These are phyloP conservation scores for Sinocyclocheilus anshuiensis DNA, from an alignment of 2,113 vertebrate genomes.

Conservation along the genomic window DNA sequence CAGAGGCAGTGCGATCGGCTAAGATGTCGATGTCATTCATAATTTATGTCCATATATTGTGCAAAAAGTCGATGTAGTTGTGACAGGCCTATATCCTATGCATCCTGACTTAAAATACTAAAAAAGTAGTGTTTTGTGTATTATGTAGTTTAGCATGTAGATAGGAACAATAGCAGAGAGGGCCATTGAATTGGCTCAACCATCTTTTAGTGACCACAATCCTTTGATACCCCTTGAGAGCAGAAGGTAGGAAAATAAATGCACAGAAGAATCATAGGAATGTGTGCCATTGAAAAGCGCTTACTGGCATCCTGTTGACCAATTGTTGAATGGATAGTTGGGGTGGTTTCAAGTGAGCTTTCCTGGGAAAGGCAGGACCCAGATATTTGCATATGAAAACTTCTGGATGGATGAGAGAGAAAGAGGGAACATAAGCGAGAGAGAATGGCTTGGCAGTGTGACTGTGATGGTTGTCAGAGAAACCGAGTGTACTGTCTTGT, in stretches of 20 bases:
- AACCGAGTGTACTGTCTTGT: not conserved
- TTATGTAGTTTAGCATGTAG: not conserved
- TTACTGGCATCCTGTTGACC: not conserved
- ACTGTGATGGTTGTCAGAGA: conserved; percentile 5
- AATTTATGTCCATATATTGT: too few species aligned
- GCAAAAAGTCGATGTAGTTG: too few species aligned
- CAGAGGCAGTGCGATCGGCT: too few species aligned
- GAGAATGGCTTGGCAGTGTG: not conserved
- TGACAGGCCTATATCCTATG: too few species aligned
- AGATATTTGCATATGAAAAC: conserved; percentile 22
- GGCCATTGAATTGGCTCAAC: not conserved
- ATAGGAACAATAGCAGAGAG: not conserved
- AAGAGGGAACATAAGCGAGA: not conserved
- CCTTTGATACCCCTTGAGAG: not conserved
- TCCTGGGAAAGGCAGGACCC: not conserved
- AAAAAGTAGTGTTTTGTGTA: not conserved
- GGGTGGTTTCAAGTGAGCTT: conserved; percentile 6
- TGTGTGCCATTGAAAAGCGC: not conserved
- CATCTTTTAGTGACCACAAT: not conserved
- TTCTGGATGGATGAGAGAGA: not conserved
- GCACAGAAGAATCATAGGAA: not conserved
- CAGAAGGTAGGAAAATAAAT: not conserved
- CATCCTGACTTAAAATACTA: too few species aligned
- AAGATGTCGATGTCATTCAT: too few species aligned
- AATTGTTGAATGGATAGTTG: not conserved